Percentiles rank a stretch among this genome's conserved stretches.
Evolutionary conservation across 2,113 vertebrate species (phyloP).

Genomic region (Sitta europaea): DNA sequence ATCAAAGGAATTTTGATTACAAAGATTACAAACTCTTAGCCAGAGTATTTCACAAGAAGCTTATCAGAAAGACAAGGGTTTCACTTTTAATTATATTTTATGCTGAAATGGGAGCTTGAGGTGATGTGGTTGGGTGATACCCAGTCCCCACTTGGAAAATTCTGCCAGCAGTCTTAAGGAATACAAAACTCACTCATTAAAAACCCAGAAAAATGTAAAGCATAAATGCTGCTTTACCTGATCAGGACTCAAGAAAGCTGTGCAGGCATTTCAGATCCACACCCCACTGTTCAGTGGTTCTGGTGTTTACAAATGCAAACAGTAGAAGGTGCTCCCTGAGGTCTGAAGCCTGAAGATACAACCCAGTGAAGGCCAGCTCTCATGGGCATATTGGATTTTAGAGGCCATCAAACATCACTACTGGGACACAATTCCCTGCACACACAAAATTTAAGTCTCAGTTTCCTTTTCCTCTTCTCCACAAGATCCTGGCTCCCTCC

Average conservation of each 20-base stretch:
- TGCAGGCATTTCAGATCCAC: neutral
- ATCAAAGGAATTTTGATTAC: neutral
- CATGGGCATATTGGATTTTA: neutral
- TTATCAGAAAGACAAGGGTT: neutral
- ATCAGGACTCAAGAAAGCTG: neutral
- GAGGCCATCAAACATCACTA: neutral
- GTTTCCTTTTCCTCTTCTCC: neutral
- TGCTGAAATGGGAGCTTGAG: neutral
- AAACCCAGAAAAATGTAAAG: neutral
- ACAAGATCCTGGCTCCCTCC: neutral
- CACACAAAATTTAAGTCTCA: neutral
- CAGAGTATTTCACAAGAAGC: neutral
- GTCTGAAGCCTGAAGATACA: neutral
- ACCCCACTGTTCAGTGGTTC: neutral
- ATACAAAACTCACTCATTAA: neutral
- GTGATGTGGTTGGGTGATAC: neutral
- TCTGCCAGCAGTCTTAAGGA: neutral
- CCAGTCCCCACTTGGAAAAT: neutral
- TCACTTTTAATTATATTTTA: neutral
- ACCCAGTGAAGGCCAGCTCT: neutral
- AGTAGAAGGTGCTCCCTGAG: neutral
- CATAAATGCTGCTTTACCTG: neutral
- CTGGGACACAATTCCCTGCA: neutral
- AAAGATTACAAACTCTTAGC: neutral
- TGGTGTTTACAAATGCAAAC: neutral